Conservation (phyloP, 2,797 vertebrate genomes). For the Cygnus olor region DNA sequence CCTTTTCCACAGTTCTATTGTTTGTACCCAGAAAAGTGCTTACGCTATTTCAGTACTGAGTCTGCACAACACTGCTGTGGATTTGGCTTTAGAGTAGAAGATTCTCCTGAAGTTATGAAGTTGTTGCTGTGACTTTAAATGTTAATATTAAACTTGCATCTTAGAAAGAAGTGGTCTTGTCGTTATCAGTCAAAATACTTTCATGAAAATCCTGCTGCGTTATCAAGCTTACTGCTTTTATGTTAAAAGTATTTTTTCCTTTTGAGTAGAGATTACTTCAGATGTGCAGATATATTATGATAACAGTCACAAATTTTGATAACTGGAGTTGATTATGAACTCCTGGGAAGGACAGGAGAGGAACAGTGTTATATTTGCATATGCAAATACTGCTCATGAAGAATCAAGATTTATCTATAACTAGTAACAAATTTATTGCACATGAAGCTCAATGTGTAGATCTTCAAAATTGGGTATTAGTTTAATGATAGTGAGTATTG, state of each 20-base stretch:
- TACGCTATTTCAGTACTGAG: fast-evolving
- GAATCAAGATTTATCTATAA: not conserved
- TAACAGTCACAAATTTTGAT: not conserved
- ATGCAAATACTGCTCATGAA: not conserved
- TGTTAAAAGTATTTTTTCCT: not conserved
- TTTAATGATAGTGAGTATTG: not conserved
- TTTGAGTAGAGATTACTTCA: not conserved
- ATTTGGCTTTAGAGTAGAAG: not conserved
- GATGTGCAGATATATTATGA: not conserved
- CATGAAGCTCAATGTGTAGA: not conserved
- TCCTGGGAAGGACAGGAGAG: not conserved
- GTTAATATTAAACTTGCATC: not conserved
- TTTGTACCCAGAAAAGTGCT: not conserved
- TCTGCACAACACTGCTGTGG: not conserved
- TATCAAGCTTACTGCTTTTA: not conserved
- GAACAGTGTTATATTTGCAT: not conserved
- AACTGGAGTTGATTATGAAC: not conserved
- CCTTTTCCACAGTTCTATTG: not conserved
- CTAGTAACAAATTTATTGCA: not conserved
- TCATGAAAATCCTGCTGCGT: not conserved
- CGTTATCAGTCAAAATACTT: not conserved
- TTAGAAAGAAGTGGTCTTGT: not conserved
- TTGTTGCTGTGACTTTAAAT: not conserved
- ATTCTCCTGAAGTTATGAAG: not conserved
- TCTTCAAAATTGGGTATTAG: not conserved